Base-by-base conservation (phyloP, 2,797 vertebrate species). In the Cygnus olor region DNA sequence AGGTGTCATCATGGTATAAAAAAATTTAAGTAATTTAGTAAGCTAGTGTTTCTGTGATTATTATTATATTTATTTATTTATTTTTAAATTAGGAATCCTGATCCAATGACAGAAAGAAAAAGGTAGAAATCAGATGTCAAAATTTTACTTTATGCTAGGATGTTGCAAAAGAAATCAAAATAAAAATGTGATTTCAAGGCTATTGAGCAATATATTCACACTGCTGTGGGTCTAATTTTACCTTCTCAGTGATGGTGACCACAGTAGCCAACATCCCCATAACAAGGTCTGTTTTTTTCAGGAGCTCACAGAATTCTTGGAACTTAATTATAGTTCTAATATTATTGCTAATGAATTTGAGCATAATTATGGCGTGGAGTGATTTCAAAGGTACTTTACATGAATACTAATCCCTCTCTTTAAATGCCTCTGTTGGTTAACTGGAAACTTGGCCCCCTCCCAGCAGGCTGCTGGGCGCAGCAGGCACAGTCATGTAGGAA, bases 251-350 rank as follows among this genome's bases (percentile, higher is more conserved):
- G 47, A 51, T 36, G 44, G 32, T 25, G 45, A 54, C 45, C 80
- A 27, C 32, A 22, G 58, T n/a, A 88, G 69, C 53, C 20, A 17
- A 51, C 42, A 51, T 45, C 57, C 73, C 72, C 53, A 9, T 65
- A 76, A 65, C 77, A 90, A 79, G 70, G 38, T 76, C 77, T 81
- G 51, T 36, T 88, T 40, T 63, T 80, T 79, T 65, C 79, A 88
- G 68, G 54, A 86, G 76, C 79, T 94, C 94, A 83, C 0, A 0
- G 57, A 80, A 94, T 77, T 53, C 73, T 79, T 63, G 68, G 68
- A 95, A 93, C 76, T 88, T 95, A 95, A 96, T 96, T 95, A 95
- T 44, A 64, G 63, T 91, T 93, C 90, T 95, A 95, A 96, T 96
- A 95, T 69, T 57, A 84, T 84, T 88, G 56, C 70, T 96, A 97